Percentiles rank a stretch among this genome's conserved stretches.
These are phyloP conservation scores for Nasonia longicornis DNA, from an alignment of 1,140 invertebrate genomes.

Conservation along the genomic window DNA sequence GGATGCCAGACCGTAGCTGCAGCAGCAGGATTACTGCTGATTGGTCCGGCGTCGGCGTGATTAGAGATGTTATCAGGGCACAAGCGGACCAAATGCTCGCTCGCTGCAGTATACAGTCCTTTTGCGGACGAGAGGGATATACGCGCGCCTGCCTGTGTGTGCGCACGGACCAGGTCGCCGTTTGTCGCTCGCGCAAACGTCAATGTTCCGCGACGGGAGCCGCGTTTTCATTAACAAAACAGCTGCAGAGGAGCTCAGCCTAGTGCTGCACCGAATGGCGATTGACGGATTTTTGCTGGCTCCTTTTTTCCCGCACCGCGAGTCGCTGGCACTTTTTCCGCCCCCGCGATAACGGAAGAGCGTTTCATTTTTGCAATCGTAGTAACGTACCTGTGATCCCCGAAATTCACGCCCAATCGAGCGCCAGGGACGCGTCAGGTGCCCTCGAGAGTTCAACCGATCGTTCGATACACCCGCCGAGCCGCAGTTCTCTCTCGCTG, in stretches of 20 bases:
- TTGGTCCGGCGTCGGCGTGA: constrained; percentile 46
- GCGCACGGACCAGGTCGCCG: not conserved
- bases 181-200: constrained; percentile 23
- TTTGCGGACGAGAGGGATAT: not conserved
- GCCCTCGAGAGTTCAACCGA: not conserved
- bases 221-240: constrained; percentile 39
- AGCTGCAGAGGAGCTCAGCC: not conserved
- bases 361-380: no score
- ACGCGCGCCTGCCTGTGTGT: not conserved
- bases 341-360: no score
- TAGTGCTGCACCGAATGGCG: not conserved
- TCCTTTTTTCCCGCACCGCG: not conserved
- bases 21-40: constrained; percentile 41
- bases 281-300: constrained; percentile 16
- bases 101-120: not conserved
- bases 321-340: not conserved
- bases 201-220: constrained; percentile 1
- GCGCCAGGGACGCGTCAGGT: not conserved
- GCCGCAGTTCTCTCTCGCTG: not conserved
- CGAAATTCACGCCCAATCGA: no score
- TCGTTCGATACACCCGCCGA: not conserved
- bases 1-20: not conserved
- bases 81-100: constrained; percentile 2
- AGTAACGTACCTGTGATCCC: no score
- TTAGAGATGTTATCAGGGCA: constrained; percentile 49